phyloP scores from a whole-genome alignment of 2,113 vertebrate species.

The Scatophagus argus region DNA sequence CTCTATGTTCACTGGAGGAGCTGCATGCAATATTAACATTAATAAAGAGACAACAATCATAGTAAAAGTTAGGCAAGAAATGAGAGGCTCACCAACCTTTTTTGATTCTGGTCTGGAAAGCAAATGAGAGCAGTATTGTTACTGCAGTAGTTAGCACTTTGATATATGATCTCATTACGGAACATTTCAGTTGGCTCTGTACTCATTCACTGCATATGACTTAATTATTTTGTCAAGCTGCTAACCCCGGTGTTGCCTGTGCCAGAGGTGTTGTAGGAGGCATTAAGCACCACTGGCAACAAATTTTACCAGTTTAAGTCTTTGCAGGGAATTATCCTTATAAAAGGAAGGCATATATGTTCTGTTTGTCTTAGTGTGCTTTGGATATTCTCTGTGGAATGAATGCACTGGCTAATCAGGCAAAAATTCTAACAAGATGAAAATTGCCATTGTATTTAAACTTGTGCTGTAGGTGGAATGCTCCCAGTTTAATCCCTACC shows the following conservation, averaged over 20 bases:
- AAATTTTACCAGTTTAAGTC: conserved; percentile 19
- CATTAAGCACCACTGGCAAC: conserved; percentile 5
- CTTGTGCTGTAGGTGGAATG: background rate
- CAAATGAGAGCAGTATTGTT: conserved; percentile 37
- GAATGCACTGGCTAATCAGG: background rate
- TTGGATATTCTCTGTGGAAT: background rate
- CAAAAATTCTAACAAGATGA: too few species aligned
- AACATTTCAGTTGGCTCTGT: conserved; percentile 32
- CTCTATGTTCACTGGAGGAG: background rate
- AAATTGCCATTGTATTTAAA: too few species aligned
- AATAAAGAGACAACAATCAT: background rate
- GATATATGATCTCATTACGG: conserved; percentile 34
- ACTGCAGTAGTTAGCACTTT: conserved; percentile 39
- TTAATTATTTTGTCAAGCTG: conserved; percentile 34
- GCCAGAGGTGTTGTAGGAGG: conserved; percentile 1
- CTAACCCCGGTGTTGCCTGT: background rate
- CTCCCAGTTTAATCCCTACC: background rate
- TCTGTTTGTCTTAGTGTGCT: background rate
- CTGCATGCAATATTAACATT: background rate
- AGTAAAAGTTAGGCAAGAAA: background rate
- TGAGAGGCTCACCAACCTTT: background rate
- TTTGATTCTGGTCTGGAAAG: conserved; percentile 38
- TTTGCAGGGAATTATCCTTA: background rate
- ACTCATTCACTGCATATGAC: conserved; percentile 20
- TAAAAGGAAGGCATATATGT: background rate